Evolutionary conservation across 2,113 vertebrate genomes (phyloP).

Genomic region (Trematomus loennbergii): DNA sequence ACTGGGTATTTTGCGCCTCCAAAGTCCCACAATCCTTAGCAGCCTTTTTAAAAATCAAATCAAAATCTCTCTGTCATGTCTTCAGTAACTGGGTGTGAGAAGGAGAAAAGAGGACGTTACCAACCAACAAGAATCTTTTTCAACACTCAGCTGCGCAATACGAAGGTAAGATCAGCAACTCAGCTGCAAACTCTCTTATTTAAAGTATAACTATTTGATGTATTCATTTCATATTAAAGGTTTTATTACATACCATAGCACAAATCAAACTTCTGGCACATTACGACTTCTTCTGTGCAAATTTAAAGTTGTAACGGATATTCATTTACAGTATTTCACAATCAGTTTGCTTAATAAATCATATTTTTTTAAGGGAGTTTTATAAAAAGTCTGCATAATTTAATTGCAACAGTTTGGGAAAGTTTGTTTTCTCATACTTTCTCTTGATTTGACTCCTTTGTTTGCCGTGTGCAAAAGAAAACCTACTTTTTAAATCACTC

Average conservation of each 20-base stretch:
- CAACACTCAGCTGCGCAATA: slow-evolving; percentile 21
- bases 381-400: not conserved
- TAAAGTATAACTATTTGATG: not conserved
- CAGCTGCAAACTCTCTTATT: not conserved
- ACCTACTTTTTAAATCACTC: too few relatives aligned
- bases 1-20: not conserved
- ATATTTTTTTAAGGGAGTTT: not conserved
- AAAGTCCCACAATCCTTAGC: slow-evolving; percentile 33
- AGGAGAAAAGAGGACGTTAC: slow-evolving; percentile 63
- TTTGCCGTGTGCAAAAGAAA: too few relatives aligned
- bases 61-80: slow-evolving; percentile 64
- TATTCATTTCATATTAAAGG: not conserved
- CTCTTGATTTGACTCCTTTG: not conserved
- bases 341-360: not conserved
- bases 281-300: not conserved
- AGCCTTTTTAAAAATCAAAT: slow-evolving; percentile 52
- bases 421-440: not conserved
- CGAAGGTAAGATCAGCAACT: slow-evolving; percentile 67
- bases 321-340: not conserved
- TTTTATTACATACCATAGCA: not conserved
- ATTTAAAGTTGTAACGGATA: not conserved
- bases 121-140: slow-evolving; percentile 24
- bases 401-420: not conserved
- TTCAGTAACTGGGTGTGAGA: slow-evolving; percentile 65
- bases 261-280: not conserved